Evolutionary conservation across 1,140 invertebrate species (phyloP), one percentile per base, ranked within the genome.

Genomic region (Trachymyrmex cornetzi): DNA sequence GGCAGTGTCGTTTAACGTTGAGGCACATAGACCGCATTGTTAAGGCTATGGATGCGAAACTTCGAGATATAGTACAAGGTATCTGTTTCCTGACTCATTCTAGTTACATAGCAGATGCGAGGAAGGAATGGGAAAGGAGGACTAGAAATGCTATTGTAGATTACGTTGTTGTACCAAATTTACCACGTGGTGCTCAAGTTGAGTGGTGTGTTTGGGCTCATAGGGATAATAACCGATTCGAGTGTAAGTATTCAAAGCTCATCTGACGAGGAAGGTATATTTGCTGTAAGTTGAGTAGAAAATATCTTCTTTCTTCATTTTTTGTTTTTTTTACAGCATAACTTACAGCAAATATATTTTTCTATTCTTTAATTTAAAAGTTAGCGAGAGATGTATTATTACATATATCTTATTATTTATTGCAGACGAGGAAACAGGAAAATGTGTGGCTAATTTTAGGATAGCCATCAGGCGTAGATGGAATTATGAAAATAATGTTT

Each of bases 161-260:
- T 95, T 98, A 97, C 95, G 97, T 98, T 67, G 97, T 99, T 59
- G 97, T 99, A 87, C 96, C 97, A 19, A 96, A 96, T 77, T 95
- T 99, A 89, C 98, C 98, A 0, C 96, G 97, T 44, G 96, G 95
- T 93, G 98, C 98, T n/a, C 95, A 97, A 19, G 97, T 99, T 50
- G 98, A 99, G 95, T 99, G 98, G 98, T 98, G 98, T 93, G 97
- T 98, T 81, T 98, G 98, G 97, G 98, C 97, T 38, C 98, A 98
- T 95, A 96, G 97, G 67, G 97, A 98, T 94, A 98, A 98, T 95
- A 97, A 97, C 95, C 96, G 97, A 89, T 98, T 98, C 93, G 97
- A 98, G 94, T 98, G 98, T 98, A 96, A 96, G 96, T 89, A 77
- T 74, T 53, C 1, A 71, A 81, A 71, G 14, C 12, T 72, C 27